phyloP scores from a whole-genome alignment of 2,113 vertebrate genomes.

The Physeter macrocephalus region DNA sequence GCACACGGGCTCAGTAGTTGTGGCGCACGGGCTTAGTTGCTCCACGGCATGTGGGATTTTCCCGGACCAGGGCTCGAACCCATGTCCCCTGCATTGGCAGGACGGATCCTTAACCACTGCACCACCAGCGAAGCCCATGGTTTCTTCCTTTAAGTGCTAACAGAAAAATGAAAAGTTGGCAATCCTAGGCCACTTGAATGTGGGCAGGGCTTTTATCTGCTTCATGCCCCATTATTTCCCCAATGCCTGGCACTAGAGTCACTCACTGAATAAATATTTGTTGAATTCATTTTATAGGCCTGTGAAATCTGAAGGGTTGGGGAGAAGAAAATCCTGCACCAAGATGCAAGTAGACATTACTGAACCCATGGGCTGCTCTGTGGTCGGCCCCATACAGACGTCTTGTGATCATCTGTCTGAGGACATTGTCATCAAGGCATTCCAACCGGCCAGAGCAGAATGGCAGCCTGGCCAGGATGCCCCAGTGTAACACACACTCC shows the following conservation, averaged over 20 bases:
- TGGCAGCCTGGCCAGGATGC: neutral
- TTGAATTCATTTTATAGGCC: neutral
- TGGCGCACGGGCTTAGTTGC: too few relatives aligned
- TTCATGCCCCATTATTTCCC: neutral
- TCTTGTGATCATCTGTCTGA: neutral
- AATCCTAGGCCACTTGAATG: neutral
- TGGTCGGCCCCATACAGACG: accelerated
- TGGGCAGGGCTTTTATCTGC: neutral
- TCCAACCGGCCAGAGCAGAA: neutral
- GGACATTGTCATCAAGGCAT: neutral
- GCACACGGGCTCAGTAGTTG: too few relatives aligned
- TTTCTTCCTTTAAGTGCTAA: neutral
- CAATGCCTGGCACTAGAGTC: neutral
- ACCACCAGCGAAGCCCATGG: neutral
- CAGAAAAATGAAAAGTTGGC: neutral
- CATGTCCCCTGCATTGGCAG: too few relatives aligned
- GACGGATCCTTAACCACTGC: too few relatives aligned
- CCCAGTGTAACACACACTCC: neutral
- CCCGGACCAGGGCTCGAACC: too few relatives aligned
- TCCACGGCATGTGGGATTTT: too few relatives aligned
- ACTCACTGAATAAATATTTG: neutral
- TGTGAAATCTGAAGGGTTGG: neutral
- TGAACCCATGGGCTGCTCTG: neutral
- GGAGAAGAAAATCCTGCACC: neutral
- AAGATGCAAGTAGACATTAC: neutral